These are phyloP conservation scores for Rhagoletis pomonella DNA, from an alignment of 1,140 invertebrate genomes.

Conservation along the genomic window DNA sequence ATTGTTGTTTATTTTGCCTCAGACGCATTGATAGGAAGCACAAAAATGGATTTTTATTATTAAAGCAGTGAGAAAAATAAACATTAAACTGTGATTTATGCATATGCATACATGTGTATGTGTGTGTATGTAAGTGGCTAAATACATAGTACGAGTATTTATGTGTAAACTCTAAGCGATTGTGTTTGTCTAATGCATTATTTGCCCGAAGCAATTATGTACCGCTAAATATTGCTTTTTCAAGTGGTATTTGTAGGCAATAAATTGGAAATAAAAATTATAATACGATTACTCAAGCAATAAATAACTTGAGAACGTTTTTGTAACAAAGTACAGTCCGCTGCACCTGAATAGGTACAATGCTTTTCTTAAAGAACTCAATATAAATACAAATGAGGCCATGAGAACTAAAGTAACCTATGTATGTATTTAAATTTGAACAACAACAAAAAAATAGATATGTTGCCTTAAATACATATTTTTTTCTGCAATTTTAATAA, in stretches of 20 bases:
- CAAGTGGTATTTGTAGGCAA: neutral
- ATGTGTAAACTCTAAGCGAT: neutral
- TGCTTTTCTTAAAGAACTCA: no score
- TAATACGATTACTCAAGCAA: neutral
- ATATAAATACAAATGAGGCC: no score
- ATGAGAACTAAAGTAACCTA: no score
- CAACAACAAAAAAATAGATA: no score
- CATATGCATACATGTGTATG: neutral
- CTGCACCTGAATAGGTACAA: no score
- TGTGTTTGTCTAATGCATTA: no score
- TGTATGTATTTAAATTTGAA: neutral
- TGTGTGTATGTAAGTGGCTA: neutral
- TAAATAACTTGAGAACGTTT: neutral
- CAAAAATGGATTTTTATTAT: constrained; percentile 27
- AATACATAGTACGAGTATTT: no score
- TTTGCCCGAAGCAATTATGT: constrained; percentile 14
- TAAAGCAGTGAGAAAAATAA: constrained; percentile 39
- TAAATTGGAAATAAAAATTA: constrained; percentile 24
- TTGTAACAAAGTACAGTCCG: neutral
- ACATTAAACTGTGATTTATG: constrained; percentile 48
- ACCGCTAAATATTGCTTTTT: neutral
- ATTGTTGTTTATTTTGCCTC: constrained; percentile 18
- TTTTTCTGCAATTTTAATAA: no score
- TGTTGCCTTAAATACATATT: no score
- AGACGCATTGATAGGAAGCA: neutral